Evolutionary conservation across 2,888 invertebrate genomes (phyloP).

Genomic region (Chironomus tentans): DNA sequence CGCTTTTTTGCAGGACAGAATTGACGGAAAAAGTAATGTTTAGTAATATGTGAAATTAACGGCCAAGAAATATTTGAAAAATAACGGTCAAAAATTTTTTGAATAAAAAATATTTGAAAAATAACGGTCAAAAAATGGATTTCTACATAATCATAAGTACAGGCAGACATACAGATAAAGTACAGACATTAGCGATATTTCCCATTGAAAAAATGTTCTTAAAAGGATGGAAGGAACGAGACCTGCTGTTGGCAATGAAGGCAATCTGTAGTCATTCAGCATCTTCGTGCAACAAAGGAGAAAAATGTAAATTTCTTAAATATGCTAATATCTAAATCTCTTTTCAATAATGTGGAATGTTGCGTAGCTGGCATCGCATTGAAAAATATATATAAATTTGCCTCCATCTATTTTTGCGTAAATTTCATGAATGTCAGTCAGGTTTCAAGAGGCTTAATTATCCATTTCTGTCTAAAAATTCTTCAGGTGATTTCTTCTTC

Average conservation of each 20-base stretch:
- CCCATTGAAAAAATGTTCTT: too few species aligned
- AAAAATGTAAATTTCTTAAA: neutral
- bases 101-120: too few species aligned
- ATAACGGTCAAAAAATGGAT: too few species aligned
- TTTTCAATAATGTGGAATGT: conserved; percentile 5
- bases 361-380: neutral
- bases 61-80: too few species aligned
- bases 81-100: too few species aligned
- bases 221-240: neutral
- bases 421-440: neutral
- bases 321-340: conserved; percentile 7
- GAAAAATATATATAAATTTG: neutral
- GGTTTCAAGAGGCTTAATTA: neutral
- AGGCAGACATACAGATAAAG: too few species aligned
- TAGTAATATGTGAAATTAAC: too few species aligned
- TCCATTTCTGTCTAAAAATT: neutral
- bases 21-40: too few species aligned
- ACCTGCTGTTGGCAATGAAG: neutral
- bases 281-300: neutral
- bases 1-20: too few species aligned
- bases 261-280: neutral
- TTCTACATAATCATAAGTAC: too few species aligned
- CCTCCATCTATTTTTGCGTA: too few species aligned
- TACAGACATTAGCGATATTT: too few species aligned
- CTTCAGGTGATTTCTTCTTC: conserved; percentile 13